phyloP scores from a whole-genome alignment of 1,140 invertebrate genomes.

The Diachasmimorpha longicaudata region DNA sequence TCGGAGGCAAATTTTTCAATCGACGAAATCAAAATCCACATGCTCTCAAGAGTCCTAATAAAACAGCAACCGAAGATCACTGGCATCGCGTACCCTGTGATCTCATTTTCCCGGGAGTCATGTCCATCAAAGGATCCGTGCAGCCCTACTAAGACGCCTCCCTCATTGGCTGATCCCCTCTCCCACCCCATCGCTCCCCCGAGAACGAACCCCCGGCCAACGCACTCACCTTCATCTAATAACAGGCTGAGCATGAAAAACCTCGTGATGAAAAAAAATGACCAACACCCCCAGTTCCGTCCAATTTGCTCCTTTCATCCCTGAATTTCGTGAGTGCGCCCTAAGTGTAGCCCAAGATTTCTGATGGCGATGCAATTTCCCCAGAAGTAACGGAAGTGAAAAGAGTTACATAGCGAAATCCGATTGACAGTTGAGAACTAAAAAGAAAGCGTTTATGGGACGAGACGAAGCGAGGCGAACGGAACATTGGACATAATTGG shows the following conservation, averaged over 20 bases:
- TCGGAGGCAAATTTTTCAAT: neutral
- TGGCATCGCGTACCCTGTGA: neutral
- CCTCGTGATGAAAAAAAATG: neutral
- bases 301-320: neutral
- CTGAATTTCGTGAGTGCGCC: neutral
- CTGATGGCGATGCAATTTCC: neutral
- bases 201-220: neutral
- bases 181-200: neutral
- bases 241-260: neutral
- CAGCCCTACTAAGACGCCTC: neutral
- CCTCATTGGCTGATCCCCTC: no score
- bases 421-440: constrained; percentile 12
- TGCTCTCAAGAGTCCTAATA: neutral
- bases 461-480: neutral
- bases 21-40: neutral
- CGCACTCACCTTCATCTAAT: neutral
- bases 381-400: neutral
- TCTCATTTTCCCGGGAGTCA: neutral
- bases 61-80: neutral
- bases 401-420: neutral
- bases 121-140: neutral
- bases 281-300: neutral
- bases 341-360: neutral
- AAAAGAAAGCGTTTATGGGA: neutral
- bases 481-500: constrained; percentile 20